phyloP scores from a whole-genome alignment of 2,888 invertebrate genomes.

The Tetragonisca angustula region DNA sequence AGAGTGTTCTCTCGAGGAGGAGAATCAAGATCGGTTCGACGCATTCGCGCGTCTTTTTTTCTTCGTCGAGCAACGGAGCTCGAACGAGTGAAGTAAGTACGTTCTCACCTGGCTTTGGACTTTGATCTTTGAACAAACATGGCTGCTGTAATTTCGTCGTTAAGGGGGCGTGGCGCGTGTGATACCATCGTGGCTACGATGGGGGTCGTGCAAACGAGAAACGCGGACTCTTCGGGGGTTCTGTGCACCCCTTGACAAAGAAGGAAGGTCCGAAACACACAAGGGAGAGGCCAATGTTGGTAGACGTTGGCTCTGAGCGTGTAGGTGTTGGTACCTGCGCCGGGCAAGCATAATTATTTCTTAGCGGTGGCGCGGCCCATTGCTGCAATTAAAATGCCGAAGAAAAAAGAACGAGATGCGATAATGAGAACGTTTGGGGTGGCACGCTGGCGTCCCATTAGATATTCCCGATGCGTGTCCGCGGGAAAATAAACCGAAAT shows the following conservation, averaged over 20 bases:
- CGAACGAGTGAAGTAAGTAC: conserved; percentile 34
- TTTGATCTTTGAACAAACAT: conserved; percentile 74
- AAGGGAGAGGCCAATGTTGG: conserved; percentile 21
- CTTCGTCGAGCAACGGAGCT: conserved; percentile 12
- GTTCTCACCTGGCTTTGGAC: conserved; percentile 71
- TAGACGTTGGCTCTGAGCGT: conserved; percentile 5
- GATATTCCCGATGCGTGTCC: conserved; percentile 63
- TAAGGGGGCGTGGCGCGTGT: conserved; percentile 74
- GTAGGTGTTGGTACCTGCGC: conserved; percentile 47
- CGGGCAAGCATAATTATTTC: conserved; percentile 72
- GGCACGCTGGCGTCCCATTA: conserved; percentile 63
- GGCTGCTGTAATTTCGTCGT: conserved; percentile 75
- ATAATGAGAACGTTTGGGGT: conserved; percentile 66
- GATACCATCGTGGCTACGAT: conserved; percentile 60
- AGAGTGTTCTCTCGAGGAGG: background rate
- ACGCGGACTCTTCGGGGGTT: conserved; percentile 56
- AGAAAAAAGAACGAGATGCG: conserved; percentile 65
- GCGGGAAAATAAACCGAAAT: conserved; percentile 64
- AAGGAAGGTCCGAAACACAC: conserved; percentile 31
- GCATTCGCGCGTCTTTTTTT: conserved; percentile 37
- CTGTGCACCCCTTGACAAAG: conserved; percentile 51
- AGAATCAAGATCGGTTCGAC: conserved; percentile 25
- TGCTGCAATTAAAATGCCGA: conserved; percentile 73
- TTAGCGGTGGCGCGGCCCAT: conserved; percentile 68
- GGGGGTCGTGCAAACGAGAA: conserved; percentile 66